These are phyloP conservation scores for Calosoma granatense DNA, from an alignment of 1,140 invertebrate species.

Conservation along the genomic window DNA sequence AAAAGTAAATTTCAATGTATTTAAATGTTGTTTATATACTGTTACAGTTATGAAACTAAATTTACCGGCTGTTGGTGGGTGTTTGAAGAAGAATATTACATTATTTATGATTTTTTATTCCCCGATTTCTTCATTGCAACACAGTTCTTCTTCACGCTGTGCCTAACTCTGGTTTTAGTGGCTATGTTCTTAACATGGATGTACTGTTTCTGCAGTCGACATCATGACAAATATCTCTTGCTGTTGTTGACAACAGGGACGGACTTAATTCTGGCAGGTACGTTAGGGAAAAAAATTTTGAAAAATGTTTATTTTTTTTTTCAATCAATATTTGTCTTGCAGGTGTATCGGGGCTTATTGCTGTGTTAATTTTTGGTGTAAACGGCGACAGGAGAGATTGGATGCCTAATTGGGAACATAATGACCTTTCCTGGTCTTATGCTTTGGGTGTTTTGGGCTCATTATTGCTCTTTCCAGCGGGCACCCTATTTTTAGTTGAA, in stretches of 20 bases:
- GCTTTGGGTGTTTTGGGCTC: constrained; percentile 74
- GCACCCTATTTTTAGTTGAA: constrained; percentile 72
- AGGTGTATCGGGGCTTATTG: constrained; percentile 65
- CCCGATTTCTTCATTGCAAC: constrained; percentile 87
- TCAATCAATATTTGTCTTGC: too few relatives aligned
- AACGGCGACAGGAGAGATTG: constrained; percentile 84
- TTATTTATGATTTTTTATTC: constrained; percentile 70
- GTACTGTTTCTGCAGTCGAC: constrained; percentile 65
- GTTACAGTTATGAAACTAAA: constrained; percentile 51
- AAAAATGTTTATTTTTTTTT: too few relatives aligned
- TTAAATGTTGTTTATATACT: not conserved
- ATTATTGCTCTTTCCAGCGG: constrained; percentile 58
- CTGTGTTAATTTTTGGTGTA: constrained; percentile 70
- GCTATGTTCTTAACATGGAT: constrained; percentile 58
- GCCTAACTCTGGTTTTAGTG: constrained; percentile 66
- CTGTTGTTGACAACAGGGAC: constrained; percentile 62
- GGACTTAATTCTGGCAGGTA: constrained; percentile 51
- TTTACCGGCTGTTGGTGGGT: constrained; percentile 86
- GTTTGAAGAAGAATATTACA: constrained; percentile 87
- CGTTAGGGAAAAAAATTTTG: constrained; percentile 14
- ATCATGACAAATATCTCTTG: constrained; percentile 66
- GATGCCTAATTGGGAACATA: constrained; percentile 96
- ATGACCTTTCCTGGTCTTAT: constrained; percentile 91
- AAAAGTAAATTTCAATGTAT: not conserved
- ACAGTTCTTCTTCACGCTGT: constrained; percentile 85